Evolutionary conservation across 2,888 invertebrate genomes (phyloP).

Genomic region (Macrophya alboannulata): DNA sequence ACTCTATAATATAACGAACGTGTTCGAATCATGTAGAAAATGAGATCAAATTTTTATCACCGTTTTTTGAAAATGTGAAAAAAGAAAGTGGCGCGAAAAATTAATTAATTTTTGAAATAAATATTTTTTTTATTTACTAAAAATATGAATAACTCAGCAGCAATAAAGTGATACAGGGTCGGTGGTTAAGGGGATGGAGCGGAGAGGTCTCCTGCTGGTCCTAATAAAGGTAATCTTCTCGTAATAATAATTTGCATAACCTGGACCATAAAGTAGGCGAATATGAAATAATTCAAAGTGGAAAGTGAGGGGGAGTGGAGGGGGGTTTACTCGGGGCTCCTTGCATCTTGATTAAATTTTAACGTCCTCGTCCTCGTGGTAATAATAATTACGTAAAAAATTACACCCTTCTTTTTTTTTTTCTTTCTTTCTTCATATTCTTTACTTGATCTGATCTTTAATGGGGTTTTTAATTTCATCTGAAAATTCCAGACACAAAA

Average conservation of each 20-base stretch:
- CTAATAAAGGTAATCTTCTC: slow-evolving; percentile 19
- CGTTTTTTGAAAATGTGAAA: too few relatives aligned
- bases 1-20: too few relatives aligned
- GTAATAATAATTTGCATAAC: slow-evolving; percentile 28
- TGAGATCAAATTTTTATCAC: too few relatives aligned
- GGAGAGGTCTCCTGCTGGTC: neutral
- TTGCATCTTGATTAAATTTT: slow-evolving; percentile 13
- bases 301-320: neutral
- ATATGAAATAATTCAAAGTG: slow-evolving; percentile 2
- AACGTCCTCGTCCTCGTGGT: neutral
- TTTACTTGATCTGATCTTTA: too few relatives aligned
- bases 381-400: neutral
- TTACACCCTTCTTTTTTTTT: too few relatives aligned
- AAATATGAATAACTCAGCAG: neutral
- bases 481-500: neutral
- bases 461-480: neutral
- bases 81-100: too few relatives aligned
- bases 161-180: neutral
- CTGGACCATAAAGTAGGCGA: neutral
- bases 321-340: neutral
- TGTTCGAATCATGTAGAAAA: too few relatives aligned
- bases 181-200: neutral
- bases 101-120: neutral
- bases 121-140: neutral
- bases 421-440: too few relatives aligned